These are phyloP conservation scores for Sciaenops ocellatus DNA, from an alignment of 2,797 vertebrate genomes.

Conservation along the genomic window DNA sequence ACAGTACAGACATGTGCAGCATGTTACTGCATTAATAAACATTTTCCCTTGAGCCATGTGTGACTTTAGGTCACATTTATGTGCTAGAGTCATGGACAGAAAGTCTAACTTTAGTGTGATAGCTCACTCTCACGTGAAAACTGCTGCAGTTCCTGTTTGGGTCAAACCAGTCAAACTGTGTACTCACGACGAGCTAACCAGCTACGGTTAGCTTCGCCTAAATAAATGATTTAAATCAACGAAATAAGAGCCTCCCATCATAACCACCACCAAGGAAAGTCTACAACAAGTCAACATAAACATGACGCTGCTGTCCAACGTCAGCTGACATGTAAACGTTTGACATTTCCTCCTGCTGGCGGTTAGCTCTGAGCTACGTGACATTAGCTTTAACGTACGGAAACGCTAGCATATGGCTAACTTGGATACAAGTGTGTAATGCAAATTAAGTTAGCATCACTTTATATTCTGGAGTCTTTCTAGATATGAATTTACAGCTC, in stretches of 20 bases:
- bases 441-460: rapidly evolving
- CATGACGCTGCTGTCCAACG: rapidly evolving
- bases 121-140: constrained; percentile 77
- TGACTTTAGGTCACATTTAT: constrained; percentile 15
- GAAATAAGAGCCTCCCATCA: rapidly evolving
- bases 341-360: neutral
- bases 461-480: rapidly evolving
- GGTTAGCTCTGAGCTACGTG: neutral
- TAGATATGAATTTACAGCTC: no score
- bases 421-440: neutral
- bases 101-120: constrained; percentile 49
- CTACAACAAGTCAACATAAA: neutral
- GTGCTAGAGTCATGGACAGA: constrained; percentile 15
- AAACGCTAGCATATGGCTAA: constrained; percentile 12
- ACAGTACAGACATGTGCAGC: neutral
- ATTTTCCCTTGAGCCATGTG: neutral
- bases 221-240: neutral
- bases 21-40: neutral
- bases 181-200: neutral
- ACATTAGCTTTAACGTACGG: neutral
- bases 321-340: neutral
- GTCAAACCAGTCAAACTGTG: neutral
- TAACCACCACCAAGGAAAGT: rapidly evolving
- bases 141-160: constrained; percentile 55
- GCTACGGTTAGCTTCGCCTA: constrained; percentile 28